phyloP scores from a whole-genome alignment of 2,113 vertebrate species.

The Megaleporinus macrocephalus region DNA sequence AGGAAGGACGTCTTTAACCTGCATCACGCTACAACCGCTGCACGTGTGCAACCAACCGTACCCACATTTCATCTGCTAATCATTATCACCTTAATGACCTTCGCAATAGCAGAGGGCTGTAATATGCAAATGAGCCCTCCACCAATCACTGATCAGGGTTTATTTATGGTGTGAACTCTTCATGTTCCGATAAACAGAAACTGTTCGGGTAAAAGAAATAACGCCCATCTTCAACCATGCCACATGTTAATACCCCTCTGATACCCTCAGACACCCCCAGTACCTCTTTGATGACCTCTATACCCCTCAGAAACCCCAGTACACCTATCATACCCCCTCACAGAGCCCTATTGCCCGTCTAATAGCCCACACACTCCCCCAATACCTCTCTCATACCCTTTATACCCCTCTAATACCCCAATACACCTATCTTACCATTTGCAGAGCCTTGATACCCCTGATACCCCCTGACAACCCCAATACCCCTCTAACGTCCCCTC shows the following conservation, averaged over 20 bases:
- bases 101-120: too few relatives aligned
- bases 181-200: not conserved
- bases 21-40: too few relatives aligned
- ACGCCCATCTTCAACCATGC: not conserved
- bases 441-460: not conserved
- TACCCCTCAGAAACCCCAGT: too few relatives aligned
- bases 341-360: too few relatives aligned
- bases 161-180: not conserved
- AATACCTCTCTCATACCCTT: not conserved
- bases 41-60: too few relatives aligned
- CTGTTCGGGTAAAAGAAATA: not conserved
- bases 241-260: not conserved
- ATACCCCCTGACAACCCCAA: not conserved
- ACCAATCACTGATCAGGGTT: too few relatives aligned
- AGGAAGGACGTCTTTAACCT: not conserved
- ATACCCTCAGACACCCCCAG: not conserved
- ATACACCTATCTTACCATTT: not conserved
- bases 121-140: too few relatives aligned
- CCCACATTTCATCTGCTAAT: too few relatives aligned
- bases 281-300: too few relatives aligned
- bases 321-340: too few relatives aligned
- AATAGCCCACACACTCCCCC: too few relatives aligned
- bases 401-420: not conserved
- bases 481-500: not conserved
- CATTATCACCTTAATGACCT: too few relatives aligned